phyloP scores from a whole-genome alignment of 2,113 vertebrate genomes.

The Heloderma charlesbogerti region DNA sequence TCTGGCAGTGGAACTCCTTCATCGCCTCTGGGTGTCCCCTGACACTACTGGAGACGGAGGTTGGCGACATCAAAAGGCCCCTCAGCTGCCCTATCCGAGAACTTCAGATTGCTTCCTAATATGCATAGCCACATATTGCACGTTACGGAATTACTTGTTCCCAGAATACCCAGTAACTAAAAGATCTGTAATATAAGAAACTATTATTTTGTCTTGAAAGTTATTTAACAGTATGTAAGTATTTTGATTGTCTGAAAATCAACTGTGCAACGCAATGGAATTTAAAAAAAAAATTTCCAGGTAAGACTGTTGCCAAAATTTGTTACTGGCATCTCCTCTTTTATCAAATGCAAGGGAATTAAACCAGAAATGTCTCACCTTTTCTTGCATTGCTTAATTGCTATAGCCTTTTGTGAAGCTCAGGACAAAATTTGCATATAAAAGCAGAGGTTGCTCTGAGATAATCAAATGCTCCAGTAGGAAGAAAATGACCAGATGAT shows the following conservation, averaged over 20 bases:
- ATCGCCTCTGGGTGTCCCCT: too few species aligned
- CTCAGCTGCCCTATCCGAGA: background rate
- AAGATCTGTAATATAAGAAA: background rate
- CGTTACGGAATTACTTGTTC: background rate
- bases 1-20: too few species aligned
- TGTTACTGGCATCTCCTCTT: constrained; percentile 37
- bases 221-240: background rate
- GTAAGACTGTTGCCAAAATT: constrained; percentile 28
- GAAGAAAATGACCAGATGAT: constrained; percentile 53
- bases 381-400: constrained; percentile 59
- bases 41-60: too few species aligned
- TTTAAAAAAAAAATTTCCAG: constrained; percentile 1
- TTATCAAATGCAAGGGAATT: constrained; percentile 24
- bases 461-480: constrained; percentile 57
- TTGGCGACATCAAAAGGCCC: background rate
- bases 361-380: constrained; percentile 39
- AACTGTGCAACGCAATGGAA: background rate
- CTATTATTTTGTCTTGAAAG: background rate
- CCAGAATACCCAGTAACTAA: background rate
- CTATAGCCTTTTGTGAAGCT: constrained; percentile 37
- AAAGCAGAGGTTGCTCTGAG: constrained; percentile 62
- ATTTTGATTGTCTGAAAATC: background rate
- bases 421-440: constrained; percentile 57
- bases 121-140: background rate
- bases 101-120: background rate